A percentile compares a stretch with the other conserved stretches of the same genome.
These are phyloP conservation scores for Nesoenas mayeri DNA, from an alignment of 2,113 vertebrate genomes.

Conservation along the genomic window DNA sequence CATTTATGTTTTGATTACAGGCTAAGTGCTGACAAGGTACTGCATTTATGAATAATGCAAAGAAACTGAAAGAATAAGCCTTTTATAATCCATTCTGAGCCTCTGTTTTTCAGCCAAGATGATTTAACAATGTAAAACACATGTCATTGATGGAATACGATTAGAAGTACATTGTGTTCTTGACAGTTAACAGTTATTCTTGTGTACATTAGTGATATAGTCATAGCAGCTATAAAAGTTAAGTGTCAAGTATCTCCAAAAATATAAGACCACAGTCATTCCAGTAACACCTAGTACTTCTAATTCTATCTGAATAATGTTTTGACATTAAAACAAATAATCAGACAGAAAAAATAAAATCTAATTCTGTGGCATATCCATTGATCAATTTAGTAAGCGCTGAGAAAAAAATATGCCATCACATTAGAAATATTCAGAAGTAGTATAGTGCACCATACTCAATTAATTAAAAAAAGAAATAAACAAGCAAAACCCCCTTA, in stretches of 20 bases:
- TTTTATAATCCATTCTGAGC: slow-evolving; percentile 70
- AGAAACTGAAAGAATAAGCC: slow-evolving; percentile 52
- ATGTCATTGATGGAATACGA: slow-evolving; percentile 71
- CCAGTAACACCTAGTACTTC: not conserved
- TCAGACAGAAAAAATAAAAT: slow-evolving; percentile 10
- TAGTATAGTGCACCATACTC: not conserved
- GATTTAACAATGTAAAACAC: slow-evolving; percentile 76
- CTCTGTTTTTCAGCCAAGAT: slow-evolving; percentile 68
- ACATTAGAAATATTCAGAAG: not conserved
- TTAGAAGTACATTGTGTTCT: slow-evolving; percentile 74
- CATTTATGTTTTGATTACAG: slow-evolving; percentile 81
- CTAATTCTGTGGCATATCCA: not conserved
- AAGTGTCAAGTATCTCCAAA: slow-evolving; percentile 19
- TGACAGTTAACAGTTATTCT: slow-evolving; percentile 75
- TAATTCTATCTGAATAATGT: not conserved
- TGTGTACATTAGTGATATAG: slow-evolving; percentile 41
- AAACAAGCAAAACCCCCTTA: not conserved
- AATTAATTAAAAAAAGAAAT: not conserved
- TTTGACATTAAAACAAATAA: slow-evolving; percentile 36
- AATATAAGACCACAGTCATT: not conserved
- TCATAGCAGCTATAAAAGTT: slow-evolving; percentile 36
- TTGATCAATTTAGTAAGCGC: not conserved
- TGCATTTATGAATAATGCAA: slow-evolving; percentile 80
- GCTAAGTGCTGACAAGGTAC: slow-evolving; percentile 72
- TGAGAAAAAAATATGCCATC: not conserved